Evolutionary conservation across 2,113 vertebrate genomes (phyloP).

Genomic region (Loxodonta africana): DNA sequence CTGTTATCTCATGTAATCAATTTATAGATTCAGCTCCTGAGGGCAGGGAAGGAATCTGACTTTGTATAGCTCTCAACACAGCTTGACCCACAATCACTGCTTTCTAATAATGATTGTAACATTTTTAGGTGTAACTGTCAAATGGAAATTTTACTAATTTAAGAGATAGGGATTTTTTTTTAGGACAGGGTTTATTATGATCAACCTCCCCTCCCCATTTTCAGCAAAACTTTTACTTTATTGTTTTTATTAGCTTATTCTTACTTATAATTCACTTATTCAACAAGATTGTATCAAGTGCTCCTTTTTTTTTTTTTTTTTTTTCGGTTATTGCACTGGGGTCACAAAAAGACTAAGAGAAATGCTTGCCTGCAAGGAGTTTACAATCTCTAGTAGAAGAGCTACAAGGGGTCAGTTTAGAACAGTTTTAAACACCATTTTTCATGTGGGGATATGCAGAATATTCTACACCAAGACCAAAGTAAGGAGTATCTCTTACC

Average conservation of each 20-base stretch:
- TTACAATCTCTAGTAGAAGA: not conserved
- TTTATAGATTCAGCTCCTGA: constrained; percentile 7
- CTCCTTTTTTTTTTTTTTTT: not conserved
- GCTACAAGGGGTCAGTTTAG: not conserved
- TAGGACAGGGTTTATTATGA: not conserved
- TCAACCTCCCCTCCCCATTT: not conserved
- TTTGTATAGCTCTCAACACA: not conserved
- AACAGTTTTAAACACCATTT: constrained; percentile 2
- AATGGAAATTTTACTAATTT: not conserved
- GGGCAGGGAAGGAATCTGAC: not conserved
- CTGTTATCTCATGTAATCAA: not conserved
- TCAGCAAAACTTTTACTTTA: not conserved
- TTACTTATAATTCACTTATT: not conserved
- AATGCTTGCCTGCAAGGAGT: not conserved
- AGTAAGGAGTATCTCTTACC: not conserved
- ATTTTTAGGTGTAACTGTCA: constrained; percentile 13
- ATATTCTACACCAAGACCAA: not conserved
- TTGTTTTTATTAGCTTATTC: constrained; percentile 37
- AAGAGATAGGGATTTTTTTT: not conserved
- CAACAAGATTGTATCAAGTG: not conserved
- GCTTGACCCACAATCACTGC: not conserved
- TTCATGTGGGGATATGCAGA: not conserved
- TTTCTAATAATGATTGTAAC: constrained; percentile 1
- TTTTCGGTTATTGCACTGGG: not conserved
- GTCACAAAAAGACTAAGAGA: not conserved